Conservation (phyloP, 2,113 vertebrate species). For the Callipepla californica region DNA sequence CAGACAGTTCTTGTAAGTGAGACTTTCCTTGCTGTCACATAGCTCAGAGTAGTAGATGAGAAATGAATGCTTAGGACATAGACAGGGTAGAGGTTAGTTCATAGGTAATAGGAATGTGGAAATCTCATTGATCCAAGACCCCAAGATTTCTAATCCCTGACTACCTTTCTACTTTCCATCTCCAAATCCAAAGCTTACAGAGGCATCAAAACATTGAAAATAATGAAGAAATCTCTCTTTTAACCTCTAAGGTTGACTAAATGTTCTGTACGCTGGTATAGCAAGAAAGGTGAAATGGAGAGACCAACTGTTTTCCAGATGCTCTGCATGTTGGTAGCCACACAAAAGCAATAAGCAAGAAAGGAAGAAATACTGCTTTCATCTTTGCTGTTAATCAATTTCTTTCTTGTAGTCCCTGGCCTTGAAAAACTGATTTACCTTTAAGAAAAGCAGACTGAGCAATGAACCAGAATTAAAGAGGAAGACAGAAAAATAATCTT, state of each 20-base stretch:
- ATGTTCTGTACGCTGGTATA: background rate
- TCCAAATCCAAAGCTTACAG: background rate
- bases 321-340: background rate
- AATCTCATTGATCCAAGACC: background rate
- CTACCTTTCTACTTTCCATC: background rate
- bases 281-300: background rate
- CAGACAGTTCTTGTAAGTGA: constrained; percentile 29
- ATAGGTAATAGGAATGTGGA: background rate
- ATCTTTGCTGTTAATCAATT: background rate
- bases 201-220: background rate
- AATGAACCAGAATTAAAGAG: background rate
- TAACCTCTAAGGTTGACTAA: background rate
- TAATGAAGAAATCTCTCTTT: background rate
- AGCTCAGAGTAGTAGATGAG: background rate
- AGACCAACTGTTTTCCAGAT: background rate
- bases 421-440: background rate
- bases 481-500: background rate
- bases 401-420: background rate
- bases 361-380: background rate
- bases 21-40: background rate
- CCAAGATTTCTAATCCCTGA: background rate
- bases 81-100: background rate
- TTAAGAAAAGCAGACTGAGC: background rate
- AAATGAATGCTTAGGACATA: background rate
- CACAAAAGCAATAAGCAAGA: background rate